Evolutionary conservation across 2,888 invertebrate genomes (phyloP).

Genomic region (Cephus pulcher): DNA sequence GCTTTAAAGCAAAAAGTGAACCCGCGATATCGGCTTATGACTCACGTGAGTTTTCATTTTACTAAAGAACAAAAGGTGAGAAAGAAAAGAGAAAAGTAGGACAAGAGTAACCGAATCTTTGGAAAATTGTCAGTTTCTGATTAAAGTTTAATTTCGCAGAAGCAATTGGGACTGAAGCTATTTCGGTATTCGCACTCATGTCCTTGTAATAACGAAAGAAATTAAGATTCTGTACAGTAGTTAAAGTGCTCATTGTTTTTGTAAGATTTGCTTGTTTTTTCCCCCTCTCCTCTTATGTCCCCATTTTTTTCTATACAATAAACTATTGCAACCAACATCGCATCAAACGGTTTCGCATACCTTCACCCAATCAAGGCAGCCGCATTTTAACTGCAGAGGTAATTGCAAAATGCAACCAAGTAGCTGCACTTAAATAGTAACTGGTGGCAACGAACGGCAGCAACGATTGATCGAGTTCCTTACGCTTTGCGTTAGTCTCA

Average conservation of each 20-base stretch:
- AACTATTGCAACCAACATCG: conserved; percentile 19
- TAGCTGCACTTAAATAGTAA: background rate
- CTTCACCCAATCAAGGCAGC: background rate
- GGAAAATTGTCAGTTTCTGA: background rate
- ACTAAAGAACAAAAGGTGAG: background rate
- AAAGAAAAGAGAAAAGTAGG: background rate
- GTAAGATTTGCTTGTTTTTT: conserved; percentile 50
- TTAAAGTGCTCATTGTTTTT: conserved; percentile 51
- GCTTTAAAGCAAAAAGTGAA: background rate
- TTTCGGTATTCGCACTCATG: background rate
- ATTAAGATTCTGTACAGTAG: conserved; percentile 50
- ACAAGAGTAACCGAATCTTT: background rate
- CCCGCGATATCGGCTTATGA: background rate
- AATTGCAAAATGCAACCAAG: background rate
- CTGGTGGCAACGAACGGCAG: background rate
- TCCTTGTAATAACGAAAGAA: background rate
- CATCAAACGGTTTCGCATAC: background rate
- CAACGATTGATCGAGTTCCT: background rate
- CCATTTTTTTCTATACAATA: conserved; percentile 52
- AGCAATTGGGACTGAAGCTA: background rate
- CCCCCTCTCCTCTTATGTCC: background rate
- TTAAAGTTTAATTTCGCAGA: background rate
- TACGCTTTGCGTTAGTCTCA: background rate
- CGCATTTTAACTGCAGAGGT: background rate
- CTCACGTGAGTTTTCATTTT: background rate